These are phyloP conservation scores for Drosophila dunni DNA, from an alignment of 1,140 invertebrate genomes.

Conservation along the genomic window DNA sequence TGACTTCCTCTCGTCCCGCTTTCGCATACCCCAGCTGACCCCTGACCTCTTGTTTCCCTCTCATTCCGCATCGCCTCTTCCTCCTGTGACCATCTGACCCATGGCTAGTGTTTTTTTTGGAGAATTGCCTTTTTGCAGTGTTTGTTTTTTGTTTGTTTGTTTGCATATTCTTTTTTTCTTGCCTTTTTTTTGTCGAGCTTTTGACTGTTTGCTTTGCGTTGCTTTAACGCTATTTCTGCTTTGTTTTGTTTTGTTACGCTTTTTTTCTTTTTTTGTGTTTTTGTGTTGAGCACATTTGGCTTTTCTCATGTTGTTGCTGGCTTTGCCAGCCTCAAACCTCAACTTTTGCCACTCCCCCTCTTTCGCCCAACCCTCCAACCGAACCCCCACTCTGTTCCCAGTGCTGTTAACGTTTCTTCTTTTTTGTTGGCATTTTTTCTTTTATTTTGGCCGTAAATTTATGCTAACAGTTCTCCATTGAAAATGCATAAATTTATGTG, in stretches of 20 bases:
- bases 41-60: background rate
- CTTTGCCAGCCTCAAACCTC: slow-evolving; percentile 34
- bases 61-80: background rate
- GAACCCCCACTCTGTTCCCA: slow-evolving; percentile 3
- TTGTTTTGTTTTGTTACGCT: slow-evolving; percentile 57
- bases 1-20: background rate
- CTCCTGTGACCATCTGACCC: slow-evolving; percentile 33
- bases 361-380: slow-evolving; percentile 23
- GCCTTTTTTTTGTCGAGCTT: slow-evolving; percentile 62
- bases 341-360: slow-evolving; percentile 4
- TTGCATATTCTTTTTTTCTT: slow-evolving; percentile 45
- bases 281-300: slow-evolving; percentile 48
- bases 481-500: slow-evolving; percentile 84
- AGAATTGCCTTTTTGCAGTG: slow-evolving; percentile 74
- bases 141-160: slow-evolving; percentile 74
- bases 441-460: slow-evolving; percentile 76
- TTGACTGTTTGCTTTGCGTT: slow-evolving; percentile 80
- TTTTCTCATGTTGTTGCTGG: slow-evolving; percentile 29
- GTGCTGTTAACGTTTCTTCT: slow-evolving; percentile 38
- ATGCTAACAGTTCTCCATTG: slow-evolving; percentile 83
- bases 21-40: background rate
- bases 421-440: slow-evolving; percentile 12
- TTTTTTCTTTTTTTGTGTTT: slow-evolving; percentile 46
- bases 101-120: slow-evolving; percentile 44
- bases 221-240: slow-evolving; percentile 76